Percentiles rank a stretch among this genome's conserved stretches.
These are phyloP conservation scores for Palythoa heliodiscus DNA, from an alignment of 92 coral and sea anemone species.

Conservation along the genomic window DNA sequence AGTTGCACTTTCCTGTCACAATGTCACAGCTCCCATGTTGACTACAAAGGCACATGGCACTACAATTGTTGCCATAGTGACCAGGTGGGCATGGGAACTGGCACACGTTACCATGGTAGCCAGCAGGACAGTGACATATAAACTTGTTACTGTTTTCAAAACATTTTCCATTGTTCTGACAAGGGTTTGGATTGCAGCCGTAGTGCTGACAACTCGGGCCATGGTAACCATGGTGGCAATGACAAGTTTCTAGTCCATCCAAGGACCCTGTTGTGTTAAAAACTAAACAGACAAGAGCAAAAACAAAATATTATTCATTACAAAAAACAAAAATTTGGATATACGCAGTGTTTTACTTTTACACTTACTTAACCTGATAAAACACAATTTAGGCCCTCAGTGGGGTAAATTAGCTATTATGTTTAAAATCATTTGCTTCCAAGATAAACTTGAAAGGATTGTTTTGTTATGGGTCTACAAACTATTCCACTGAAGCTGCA, in stretches of 20 bases:
- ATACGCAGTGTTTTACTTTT: no score
- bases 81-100: conserved; percentile 87
- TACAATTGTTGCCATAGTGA: conserved; percentile 85
- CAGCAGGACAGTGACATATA: conserved; percentile 66
- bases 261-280: background rate
- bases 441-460: no score
- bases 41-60: conserved; percentile 65
- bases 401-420: no score
- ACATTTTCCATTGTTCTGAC: conserved; percentile 81
- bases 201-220: conserved; percentile 92
- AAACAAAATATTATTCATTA: background rate
- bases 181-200: conserved; percentile 92
- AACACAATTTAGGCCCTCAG: no score
- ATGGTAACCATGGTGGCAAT: conserved; percentile 84
- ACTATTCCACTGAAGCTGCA: no score
- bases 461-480: no score
- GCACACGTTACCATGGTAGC: conserved; percentile 85
- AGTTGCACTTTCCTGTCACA: conserved; percentile 81
- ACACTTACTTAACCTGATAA: no score
- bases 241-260: conserved; percentile 62
- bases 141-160: conserved; percentile 49
- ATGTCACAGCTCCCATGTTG: conserved; percentile 79
- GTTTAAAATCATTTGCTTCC: no score
- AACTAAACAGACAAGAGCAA: background rate
- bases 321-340: background rate